Percentiles rank a stretch among this genome's conserved stretches.
Conservation (phyloP, 2,797 vertebrate species). For the Bradypodion pumilum region DNA sequence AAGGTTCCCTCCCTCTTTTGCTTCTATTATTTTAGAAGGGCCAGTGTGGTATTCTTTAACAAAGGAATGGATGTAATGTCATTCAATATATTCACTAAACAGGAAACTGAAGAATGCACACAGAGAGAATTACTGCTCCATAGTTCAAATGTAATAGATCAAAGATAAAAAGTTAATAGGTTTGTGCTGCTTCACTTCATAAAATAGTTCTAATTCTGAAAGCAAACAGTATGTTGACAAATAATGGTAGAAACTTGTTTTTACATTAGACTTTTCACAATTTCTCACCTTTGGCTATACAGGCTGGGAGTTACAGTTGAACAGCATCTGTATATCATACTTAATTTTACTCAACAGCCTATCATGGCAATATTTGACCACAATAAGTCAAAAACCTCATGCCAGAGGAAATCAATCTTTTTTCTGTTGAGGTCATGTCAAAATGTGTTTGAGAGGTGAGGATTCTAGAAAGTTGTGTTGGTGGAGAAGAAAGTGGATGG, state of each 20-base stretch:
- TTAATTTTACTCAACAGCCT: no score
- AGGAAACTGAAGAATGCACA: neutral
- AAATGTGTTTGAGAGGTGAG: neutral
- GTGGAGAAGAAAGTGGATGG: no score
- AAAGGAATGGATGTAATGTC: neutral
- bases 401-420: neutral
- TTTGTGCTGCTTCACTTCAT: neutral
- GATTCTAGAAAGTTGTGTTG: no score
- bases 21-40: constrained; percentile 39
- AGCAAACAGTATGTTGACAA: neutral
- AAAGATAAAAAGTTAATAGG: neutral
- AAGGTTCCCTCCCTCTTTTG: constrained; percentile 28
- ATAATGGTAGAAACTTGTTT: neutral
- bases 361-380: no score
- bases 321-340: no score
- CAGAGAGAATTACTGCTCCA: neutral
- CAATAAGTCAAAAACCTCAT: neutral
- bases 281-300: no score
- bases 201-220: neutral
- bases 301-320: no score
- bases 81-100: neutral
- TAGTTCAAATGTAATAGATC: neutral
- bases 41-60: constrained; percentile 11
- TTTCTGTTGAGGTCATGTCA: neutral
- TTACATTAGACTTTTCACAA: neutral